A percentile compares a stretch with the other conserved stretches of the same genome.
These are phyloP conservation scores for Paramuricea clavata DNA, from an alignment of 92 coral and sea anemone genomes.

Conservation along the genomic window DNA sequence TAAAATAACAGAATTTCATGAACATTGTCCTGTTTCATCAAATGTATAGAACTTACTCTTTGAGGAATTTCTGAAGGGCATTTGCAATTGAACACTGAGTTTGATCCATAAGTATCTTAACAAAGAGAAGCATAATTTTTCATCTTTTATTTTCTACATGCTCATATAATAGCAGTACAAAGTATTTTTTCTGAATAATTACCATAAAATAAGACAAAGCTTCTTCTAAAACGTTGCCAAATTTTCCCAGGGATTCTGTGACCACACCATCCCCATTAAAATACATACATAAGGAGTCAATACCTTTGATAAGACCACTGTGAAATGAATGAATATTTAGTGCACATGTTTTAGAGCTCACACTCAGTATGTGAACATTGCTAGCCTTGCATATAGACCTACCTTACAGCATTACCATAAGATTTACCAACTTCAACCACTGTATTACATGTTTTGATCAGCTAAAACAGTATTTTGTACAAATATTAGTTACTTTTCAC, in stretches of 20 bases:
- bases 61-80: slow-evolving; percentile 87
- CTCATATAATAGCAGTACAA: background rate
- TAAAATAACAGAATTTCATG: no score
- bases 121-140: background rate
- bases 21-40: no score
- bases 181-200: slow-evolving; percentile 24
- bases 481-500: background rate
- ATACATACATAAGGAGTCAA: slow-evolving; percentile 78
- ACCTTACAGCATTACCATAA: slow-evolving; percentile 86
- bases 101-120: slow-evolving; percentile 90
- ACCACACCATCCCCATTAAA: slow-evolving; percentile 90
- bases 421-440: slow-evolving; percentile 91
- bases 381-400: slow-evolving; percentile 15
- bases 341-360: no score
- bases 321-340: background rate
- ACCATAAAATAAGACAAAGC: slow-evolving; percentile 78
- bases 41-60: slow-evolving; percentile 75
- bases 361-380: no score
- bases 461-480: slow-evolving; percentile 53
- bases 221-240: slow-evolving; percentile 77
- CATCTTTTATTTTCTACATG: background rate
- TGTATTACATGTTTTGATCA: slow-evolving; percentile 85
- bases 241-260: slow-evolving; percentile 75
- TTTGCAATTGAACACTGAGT: slow-evolving; percentile 87
- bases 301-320: slow-evolving; percentile 85